Percentiles rank a stretch among this genome's conserved stretches.
phyloP scores from a whole-genome alignment of 1,140 invertebrate genomes.

The Frieseomelitta varia region DNA sequence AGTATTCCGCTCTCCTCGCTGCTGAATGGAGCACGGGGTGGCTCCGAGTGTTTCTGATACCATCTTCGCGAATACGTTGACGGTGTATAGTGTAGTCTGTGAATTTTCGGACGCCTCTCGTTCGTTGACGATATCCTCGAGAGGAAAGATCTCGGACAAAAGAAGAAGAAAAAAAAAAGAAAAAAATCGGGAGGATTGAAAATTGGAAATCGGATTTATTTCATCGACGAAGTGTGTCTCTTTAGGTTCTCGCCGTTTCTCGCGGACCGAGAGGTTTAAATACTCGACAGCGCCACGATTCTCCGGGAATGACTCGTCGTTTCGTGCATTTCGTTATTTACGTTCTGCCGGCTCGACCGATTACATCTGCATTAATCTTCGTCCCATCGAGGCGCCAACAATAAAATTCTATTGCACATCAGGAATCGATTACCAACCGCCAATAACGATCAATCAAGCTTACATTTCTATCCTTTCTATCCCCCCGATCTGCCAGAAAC shows the following conservation, averaged over 20 bases:
- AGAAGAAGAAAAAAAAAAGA: too few relatives aligned
- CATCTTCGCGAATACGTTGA: conserved; percentile 6
- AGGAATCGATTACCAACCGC: background rate
- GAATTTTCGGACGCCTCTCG: background rate
- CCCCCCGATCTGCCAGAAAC: background rate
- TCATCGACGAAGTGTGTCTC: too few relatives aligned
- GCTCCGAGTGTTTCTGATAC: conserved; percentile 13
- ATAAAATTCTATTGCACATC: background rate
- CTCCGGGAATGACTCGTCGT: background rate
- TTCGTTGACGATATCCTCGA: background rate
- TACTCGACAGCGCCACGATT: background rate
- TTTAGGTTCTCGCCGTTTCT: too few relatives aligned
- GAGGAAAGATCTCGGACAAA: background rate
- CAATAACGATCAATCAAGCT: background rate
- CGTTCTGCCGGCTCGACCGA: background rate
- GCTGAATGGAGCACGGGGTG: background rate
- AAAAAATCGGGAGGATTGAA: too few relatives aligned
- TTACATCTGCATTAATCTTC: background rate
- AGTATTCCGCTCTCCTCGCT: background rate
- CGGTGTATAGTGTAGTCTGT: background rate
- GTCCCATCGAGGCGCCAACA: background rate
- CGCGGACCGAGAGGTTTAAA: too few relatives aligned
- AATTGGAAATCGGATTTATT: background rate
- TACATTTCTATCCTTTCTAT: background rate
- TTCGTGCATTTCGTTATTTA: background rate